Evolutionary conservation across 2,888 invertebrate species (phyloP), one percentile per base, ranked within the genome.

Genomic region (Antitype chi): DNA sequence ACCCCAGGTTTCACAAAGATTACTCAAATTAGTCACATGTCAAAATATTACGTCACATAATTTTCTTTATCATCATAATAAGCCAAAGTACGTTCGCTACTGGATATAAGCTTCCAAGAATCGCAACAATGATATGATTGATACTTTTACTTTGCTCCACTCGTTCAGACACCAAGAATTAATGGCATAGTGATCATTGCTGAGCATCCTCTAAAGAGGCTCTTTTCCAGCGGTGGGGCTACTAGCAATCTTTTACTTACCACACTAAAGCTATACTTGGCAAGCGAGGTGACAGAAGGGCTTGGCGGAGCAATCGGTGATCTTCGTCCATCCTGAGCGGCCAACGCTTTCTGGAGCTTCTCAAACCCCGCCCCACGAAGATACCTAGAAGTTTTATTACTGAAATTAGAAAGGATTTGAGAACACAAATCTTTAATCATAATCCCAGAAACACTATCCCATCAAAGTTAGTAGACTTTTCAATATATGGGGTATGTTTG

Each of bases 281-380:
- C 98, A 84, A 98, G 96, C 23, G 98, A 98, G 0, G 98, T 97
- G 70, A 98, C 97, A 7, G 98, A 98, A 0, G 98, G 98, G 49
- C 98, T 98, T 17, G 97, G 97, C 0, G 98, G 97, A 0, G 95
- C 95, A 7, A 94, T 86, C 2, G 98, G 97, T 8, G 97, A 97
- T 89, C 97, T 97, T 62, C 97, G 94, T 72, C 97, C 97, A 86
- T 98, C 98, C 90, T 98, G 98, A 6, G 98, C 98, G 57, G 97
- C 97, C 78, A 98, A 97, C 28, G 98, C 98, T 90, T 98, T 98
- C 94, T 98, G 98, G 4, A 98, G 97, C 91, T 98, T 98, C 91
- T 98, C 98, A 95, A 98, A 98, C 94, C 98, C 98, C 88, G 98
- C 98, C n/a, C 99, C 99, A 75, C 98, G 97, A 28, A 98, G 97